Evolutionary conservation across 2,888 invertebrate species (phyloP), one percentile per base, ranked within the genome.

Genomic region (Andrena flavipes): DNA sequence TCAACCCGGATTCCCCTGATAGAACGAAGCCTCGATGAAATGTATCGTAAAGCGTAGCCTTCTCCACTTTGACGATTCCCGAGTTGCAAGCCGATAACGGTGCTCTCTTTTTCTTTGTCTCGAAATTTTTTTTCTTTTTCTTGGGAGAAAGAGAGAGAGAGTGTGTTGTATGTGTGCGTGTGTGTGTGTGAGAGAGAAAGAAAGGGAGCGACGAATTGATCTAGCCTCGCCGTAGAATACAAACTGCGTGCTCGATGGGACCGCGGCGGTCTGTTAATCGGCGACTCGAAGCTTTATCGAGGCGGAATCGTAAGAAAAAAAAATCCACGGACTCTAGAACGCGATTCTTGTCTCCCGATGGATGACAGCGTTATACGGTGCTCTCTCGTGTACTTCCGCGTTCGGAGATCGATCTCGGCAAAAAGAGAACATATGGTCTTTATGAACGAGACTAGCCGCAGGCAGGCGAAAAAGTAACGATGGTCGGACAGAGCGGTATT

Each of bases 391-490:
- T 87, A 79, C 79, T 80, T 73, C 76, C 82, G 86, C 86, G 84
- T 80, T 70, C 42, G 10, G 80, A 77, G 77, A 87, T 84, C 76
- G 70, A 80, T 87, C 86, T 83, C 87, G 54, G 84, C 86, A 76
- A 84, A 82, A 84, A 74, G 79, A 79, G 76, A 80, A 85, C 84
- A 87, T 87, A 59, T 81, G 75, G 56, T 56, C 76, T 76, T 82
- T 78, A 69, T 82, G 85, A 87, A 87, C 84, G 80, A 84, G 84
- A 84, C 78, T 86, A 87, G 88, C 79, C 87, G 89, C 89, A 90
- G 86, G 88, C 89, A 88, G 82, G 90, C 91, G 90, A 81, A 85
- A 42, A 87, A 89, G 85, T 88, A 89, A 56, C 91, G 90, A 91
- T 92, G 90, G 84, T 88, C 88, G 89, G 90, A 87, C 88, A 86